phyloP scores from a whole-genome alignment of 2,113 vertebrate species.

The Garra rufa region DNA sequence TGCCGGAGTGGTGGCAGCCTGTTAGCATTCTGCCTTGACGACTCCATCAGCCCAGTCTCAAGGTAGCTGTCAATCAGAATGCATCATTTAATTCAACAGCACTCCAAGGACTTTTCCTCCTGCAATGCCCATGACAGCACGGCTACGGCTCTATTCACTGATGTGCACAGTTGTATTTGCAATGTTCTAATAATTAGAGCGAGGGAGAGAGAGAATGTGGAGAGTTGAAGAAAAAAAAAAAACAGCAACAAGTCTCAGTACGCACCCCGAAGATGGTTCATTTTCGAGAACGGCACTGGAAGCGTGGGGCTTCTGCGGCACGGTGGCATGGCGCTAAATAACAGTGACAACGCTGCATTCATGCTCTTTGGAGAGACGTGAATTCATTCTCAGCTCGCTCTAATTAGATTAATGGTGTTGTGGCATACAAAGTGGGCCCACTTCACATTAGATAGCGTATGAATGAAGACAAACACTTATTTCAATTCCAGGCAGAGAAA shows the following conservation, averaged over 20 bases:
- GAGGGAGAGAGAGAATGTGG: conserved; percentile 52
- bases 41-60: conserved; percentile 97
- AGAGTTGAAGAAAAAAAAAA: conserved; percentile 44
- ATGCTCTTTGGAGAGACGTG: conserved; percentile 79
- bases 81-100: conserved; percentile 94
- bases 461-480: conserved; percentile 96
- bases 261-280: conserved; percentile 71
- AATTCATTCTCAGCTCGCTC: conserved; percentile 91
- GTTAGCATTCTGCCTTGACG: conserved; percentile 86
- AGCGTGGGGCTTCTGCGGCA: conserved; percentile 78
- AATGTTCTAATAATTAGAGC: conserved; percentile 84
- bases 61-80: conserved; percentile 98
- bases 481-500: conserved; percentile 89
- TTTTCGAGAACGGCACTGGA: conserved; percentile 71
- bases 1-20: conserved; percentile 75
- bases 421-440: conserved; percentile 85
- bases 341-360: conserved; percentile 84
- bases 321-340: conserved; percentile 73
- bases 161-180: conserved; percentile 84
- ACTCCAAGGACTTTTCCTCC: conserved; percentile 85
- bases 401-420: conserved; percentile 98
- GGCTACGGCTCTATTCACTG: conserved; percentile 94
- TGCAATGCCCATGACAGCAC: conserved; percentile 86
- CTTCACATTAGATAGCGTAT: conserved; percentile 90
- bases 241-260: conserved; percentile 84